Conservation (phyloP, 2,113 vertebrate genomes). For the Plestiodon gilberti region DNA sequence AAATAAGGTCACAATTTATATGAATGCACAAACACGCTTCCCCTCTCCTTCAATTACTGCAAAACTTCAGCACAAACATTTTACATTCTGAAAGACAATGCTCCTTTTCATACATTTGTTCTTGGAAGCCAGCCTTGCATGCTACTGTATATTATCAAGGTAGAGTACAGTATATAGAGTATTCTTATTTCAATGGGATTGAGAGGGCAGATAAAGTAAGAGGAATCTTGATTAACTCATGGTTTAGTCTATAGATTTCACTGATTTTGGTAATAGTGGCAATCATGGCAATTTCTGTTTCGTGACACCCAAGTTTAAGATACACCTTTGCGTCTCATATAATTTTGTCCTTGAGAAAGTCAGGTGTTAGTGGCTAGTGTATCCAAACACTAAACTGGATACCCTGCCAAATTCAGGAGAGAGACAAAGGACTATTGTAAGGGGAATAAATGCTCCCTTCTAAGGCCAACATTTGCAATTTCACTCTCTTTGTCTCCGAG, state of each 20-base stretch:
- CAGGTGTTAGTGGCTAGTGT: slow-evolving; percentile 50
- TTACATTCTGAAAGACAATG: slow-evolving; percentile 10
- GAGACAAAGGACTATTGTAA: slow-evolving; percentile 68
- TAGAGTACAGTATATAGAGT: background rate
- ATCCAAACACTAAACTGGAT: slow-evolving; percentile 64
- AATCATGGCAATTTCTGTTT: slow-evolving; percentile 11
- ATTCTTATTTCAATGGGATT: slow-evolving; percentile 3
- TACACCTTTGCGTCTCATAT: slow-evolving; percentile 43
- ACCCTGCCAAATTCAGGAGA: slow-evolving; percentile 52
- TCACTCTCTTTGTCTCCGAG: slow-evolving; percentile 54
- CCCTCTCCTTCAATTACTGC: slow-evolving; percentile 15
- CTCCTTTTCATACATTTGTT: slow-evolving; percentile 40
- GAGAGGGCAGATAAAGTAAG: slow-evolving; percentile 38
- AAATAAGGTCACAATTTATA: slow-evolving; percentile 24
- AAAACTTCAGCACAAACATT: slow-evolving; percentile 32
- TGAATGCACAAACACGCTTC: background rate
- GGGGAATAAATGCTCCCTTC: slow-evolving; percentile 60
- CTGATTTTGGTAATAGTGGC: slow-evolving; percentile 28
- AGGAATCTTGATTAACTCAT: slow-evolving; percentile 29
- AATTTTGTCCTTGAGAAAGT: slow-evolving; percentile 63
- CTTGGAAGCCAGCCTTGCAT: background rate
- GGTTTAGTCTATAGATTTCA: slow-evolving; percentile 16
- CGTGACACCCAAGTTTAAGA: slow-evolving; percentile 41
- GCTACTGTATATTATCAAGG: slow-evolving; percentile 15
- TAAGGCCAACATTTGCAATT: slow-evolving; percentile 49